A percentile compares a stretch with the other conserved stretches of the same genome.
Conservation (phyloP, 2,888 invertebrate species). For the Tetranychus piercei region DNA sequence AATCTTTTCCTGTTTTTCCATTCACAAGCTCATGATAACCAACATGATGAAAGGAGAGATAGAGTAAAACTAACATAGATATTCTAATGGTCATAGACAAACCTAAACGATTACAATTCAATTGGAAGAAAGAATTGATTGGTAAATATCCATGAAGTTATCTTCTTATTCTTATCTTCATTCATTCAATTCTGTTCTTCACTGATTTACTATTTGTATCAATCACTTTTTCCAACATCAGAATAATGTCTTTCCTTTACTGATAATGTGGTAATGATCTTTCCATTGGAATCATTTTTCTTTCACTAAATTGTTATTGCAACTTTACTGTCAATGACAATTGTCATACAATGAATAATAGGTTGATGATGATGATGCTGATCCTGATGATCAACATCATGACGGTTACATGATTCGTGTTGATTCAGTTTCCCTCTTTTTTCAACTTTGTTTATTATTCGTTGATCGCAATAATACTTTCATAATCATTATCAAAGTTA, state of each 20-base stretch:
- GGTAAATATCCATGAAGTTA: background rate
- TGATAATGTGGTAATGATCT: background rate
- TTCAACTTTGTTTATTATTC: background rate
- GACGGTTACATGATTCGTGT: background rate
- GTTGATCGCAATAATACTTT: background rate
- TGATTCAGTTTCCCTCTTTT: too few species aligned
- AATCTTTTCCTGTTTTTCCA: background rate
- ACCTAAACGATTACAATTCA: background rate
- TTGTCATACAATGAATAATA: background rate
- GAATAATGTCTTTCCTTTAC: background rate
- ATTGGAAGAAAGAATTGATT: background rate
- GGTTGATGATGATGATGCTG: background rate
- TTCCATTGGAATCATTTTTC: background rate
- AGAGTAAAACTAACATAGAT: background rate
- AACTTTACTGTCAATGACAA: background rate
- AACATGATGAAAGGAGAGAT: background rate
- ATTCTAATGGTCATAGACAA: background rate
- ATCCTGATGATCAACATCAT: background rate
- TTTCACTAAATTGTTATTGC: background rate
- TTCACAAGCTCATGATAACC: background rate
- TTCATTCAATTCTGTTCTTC: background rate
- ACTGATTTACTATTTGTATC: background rate
- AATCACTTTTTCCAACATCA: background rate
- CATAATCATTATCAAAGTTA: background rate
- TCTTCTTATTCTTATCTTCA: background rate